Evolutionary conservation across 2,797 vertebrate species (phyloP).

Genomic region (Acrossocheilus wenchowensis): DNA sequence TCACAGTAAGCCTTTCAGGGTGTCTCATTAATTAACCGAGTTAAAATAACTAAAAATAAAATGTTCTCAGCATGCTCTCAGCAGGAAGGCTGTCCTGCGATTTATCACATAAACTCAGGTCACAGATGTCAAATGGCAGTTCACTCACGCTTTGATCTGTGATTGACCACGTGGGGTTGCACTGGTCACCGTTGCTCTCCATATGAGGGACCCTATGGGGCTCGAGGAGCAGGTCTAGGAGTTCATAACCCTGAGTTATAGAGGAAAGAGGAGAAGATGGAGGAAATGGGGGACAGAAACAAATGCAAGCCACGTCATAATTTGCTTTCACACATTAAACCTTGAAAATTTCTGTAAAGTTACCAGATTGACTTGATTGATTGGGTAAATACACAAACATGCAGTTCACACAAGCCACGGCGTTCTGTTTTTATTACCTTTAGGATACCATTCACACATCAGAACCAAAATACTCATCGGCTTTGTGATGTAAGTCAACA

Average conservation of each 20-base stretch:
- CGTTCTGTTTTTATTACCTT: not conserved
- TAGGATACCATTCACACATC: not conserved
- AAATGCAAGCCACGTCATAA: not conserved
- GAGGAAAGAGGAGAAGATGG: not conserved
- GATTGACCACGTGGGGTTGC: slow-evolving; percentile 45
- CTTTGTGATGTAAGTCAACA: not conserved
- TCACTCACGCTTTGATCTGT: slow-evolving; percentile 58
- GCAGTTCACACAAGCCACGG: not conserved
- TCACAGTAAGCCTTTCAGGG: not conserved
- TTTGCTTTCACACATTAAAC: not conserved
- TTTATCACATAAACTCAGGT: slow-evolving; percentile 5
- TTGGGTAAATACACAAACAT: not conserved
- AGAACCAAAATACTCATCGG: not conserved
- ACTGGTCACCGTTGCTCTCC: slow-evolving; percentile 15
- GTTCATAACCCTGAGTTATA: slow-evolving; percentile 50
- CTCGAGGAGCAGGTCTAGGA: slow-evolving; percentile 58
- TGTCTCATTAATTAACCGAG: not conserved
- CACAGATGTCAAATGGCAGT: not conserved
- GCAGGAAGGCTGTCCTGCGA: not conserved
- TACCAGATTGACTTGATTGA: too few species aligned
- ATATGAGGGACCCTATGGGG: slow-evolving; percentile 24
- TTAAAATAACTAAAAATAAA: not conserved
- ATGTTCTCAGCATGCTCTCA: not conserved
- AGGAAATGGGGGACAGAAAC: not conserved
- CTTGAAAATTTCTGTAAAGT: not conserved